Percentiles rank a stretch among this genome's conserved stretches.
Conservation (phyloP, 2,888 invertebrate species). For the Muscina levida region DNA sequence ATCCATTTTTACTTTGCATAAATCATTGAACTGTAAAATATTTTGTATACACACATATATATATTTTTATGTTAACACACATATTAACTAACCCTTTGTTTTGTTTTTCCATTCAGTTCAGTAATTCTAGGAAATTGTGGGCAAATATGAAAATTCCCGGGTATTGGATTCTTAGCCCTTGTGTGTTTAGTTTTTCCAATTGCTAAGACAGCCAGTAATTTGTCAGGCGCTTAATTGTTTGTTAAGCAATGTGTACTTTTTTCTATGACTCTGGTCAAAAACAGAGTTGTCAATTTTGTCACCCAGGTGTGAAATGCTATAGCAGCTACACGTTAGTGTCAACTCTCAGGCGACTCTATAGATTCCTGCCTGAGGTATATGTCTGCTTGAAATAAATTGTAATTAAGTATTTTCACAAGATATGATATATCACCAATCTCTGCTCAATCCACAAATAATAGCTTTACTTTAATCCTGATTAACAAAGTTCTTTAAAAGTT, state of each 20-base stretch:
- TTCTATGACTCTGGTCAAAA: not conserved
- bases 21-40: slow-evolving; percentile 1
- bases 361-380: no score
- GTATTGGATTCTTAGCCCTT: not conserved
- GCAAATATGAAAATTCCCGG: slow-evolving; percentile 20
- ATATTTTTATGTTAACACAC: no score
- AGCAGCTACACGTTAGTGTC: not conserved
- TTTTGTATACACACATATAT: no score
- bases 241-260: not conserved
- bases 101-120: not conserved
- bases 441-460: no score
- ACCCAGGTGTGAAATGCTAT: slow-evolving; percentile 7
- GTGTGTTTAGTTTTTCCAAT: not conserved
- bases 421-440: no score
- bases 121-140: slow-evolving; percentile 34
- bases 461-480: no score
- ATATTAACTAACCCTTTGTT: no score
- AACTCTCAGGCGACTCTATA: no score
- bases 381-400: no score
- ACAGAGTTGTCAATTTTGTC: slow-evolving; percentile 13
- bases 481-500: no score
- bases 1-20: not conserved
- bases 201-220: not conserved
- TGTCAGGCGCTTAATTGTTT: slow-evolving; percentile 38
- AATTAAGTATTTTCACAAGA: no score